phyloP scores from a whole-genome alignment of 2,797 vertebrate species.

The Pelochelys cantorii region DNA sequence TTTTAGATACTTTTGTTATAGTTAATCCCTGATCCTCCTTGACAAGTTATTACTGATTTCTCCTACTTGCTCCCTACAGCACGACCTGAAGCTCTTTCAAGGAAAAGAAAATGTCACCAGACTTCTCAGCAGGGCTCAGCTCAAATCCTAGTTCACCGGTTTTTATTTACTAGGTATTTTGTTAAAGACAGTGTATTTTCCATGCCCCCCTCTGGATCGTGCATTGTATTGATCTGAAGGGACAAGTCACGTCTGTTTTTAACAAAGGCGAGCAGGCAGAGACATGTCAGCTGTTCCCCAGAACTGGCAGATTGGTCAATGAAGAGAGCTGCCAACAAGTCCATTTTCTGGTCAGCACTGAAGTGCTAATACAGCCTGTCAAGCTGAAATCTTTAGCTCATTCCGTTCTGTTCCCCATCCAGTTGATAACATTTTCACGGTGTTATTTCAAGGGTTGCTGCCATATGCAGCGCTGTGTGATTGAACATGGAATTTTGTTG shows the following conservation, averaged over 20 bases:
- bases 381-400: constrained; percentile 27
- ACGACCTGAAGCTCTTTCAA: constrained; percentile 65
- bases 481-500: constrained; percentile 8
- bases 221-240: not conserved
- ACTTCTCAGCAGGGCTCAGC: constrained; percentile 47
- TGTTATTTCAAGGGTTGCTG: not conserved
- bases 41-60: constrained; percentile 71
- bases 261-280: not conserved
- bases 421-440: not conserved
- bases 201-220: not conserved
- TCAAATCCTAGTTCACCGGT: not conserved
- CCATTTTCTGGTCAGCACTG: not conserved
- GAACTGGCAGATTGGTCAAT: not conserved
- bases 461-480: not conserved
- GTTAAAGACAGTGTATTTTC: constrained; percentile 48
- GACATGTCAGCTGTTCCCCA: not conserved
- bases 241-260: not conserved
- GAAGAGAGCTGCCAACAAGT: not conserved
- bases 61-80: constrained; percentile 59
- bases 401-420: not conserved
- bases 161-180: constrained; percentile 6
- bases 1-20: constrained; percentile 50
- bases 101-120: constrained; percentile 60
- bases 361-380: not conserved
- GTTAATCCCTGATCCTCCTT: constrained; percentile 52